phyloP scores from a whole-genome alignment of 1,140 invertebrate species.

The Calosoma granatense region DNA sequence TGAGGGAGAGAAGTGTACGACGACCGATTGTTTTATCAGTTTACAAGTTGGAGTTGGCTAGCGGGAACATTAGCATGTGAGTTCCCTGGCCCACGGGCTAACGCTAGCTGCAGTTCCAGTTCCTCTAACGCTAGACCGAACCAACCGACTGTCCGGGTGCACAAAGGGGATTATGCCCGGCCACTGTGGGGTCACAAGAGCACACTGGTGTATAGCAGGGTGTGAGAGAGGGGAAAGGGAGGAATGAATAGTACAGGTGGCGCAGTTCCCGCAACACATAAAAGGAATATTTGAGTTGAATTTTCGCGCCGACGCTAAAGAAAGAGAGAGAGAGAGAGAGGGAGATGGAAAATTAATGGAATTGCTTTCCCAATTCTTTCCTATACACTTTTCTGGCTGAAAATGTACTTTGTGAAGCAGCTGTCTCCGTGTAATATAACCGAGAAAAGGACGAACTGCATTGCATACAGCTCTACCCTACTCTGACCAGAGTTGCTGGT shows the following conservation, averaged over 20 bases:
- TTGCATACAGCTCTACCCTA: neutral
- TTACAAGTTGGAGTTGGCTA: neutral
- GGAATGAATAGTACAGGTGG: no score
- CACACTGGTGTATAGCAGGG: no score
- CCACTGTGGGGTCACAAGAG: no score
- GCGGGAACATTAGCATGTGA: neutral
- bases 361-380: constrained; percentile 8
- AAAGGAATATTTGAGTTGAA: constrained; percentile 1
- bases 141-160: no score
- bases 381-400: constrained; percentile 1
- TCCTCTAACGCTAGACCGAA: no score
- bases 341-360: constrained; percentile 9
- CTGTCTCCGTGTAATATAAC: neutral
- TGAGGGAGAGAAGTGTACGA: neutral
- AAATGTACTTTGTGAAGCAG: constrained; percentile 8
- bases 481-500: neutral
- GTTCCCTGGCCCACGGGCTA: neutral
- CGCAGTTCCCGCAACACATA: constrained; percentile 2
- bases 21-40: neutral
- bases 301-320: neutral
- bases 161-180: no score
- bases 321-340: constrained; percentile 2
- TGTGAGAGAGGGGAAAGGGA: no score
- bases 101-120: neutral
- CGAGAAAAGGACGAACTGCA: neutral